These are phyloP conservation scores for Drosophila sp. DNA, from an alignment of 1,140 invertebrate genomes.

Conservation along the genomic window DNA sequence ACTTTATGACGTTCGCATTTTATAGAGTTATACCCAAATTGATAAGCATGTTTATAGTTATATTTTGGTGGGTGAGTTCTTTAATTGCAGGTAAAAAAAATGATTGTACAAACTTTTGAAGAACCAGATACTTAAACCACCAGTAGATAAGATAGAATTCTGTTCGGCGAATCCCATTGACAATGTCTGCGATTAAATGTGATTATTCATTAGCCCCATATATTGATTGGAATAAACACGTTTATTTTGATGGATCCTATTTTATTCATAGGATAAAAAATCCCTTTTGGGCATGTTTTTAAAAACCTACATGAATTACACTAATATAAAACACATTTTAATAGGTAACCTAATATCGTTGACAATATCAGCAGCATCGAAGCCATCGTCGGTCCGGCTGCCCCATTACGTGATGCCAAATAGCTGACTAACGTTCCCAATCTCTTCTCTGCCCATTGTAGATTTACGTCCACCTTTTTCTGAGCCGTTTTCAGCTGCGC, in stretches of 20 bases:
- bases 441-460: constrained; percentile 52
- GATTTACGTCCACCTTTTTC: constrained; percentile 45
- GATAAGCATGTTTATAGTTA: constrained; percentile 9
- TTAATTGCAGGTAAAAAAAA: not conserved
- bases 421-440: constrained; percentile 40
- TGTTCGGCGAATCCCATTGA: not conserved
- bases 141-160: too few relatives aligned
- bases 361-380: constrained; percentile 36
- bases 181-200: too few relatives aligned
- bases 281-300: not conserved
- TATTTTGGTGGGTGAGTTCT: not conserved
- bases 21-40: not conserved
- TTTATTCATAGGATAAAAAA: not conserved
- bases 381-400: constrained; percentile 10
- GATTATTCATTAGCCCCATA: not conserved
- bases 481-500: constrained; percentile 36
- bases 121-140: too few relatives aligned
- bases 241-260: too few relatives aligned
- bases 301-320: not conserved
- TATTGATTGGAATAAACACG: too few relatives aligned
- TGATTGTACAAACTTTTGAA: too few relatives aligned
- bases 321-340: not conserved
- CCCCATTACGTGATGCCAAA: constrained; percentile 38
- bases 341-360: constrained; percentile 3
- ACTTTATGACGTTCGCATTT: not conserved